phyloP scores from a whole-genome alignment of 2,113 vertebrate genomes.

The Tilapia sparmanii region DNA sequence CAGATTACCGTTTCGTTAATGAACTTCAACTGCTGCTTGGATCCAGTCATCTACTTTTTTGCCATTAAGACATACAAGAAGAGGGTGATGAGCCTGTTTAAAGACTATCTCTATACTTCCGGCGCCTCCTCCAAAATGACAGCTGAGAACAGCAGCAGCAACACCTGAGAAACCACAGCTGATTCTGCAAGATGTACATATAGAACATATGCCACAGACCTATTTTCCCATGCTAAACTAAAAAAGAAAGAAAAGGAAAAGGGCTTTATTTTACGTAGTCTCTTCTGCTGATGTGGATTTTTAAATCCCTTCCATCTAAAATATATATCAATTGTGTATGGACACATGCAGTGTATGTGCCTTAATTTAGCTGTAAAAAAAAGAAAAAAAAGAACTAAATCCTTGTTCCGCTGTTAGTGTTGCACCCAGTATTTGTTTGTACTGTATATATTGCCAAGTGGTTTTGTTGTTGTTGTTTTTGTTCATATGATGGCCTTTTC shows the following conservation, averaged over 20 bases:
- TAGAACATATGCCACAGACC: not conserved
- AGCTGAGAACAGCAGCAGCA: constrained; percentile 74
- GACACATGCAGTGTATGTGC: not conserved
- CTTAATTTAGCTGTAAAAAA: not conserved
- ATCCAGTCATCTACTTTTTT: constrained; percentile 85
- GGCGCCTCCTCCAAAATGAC: constrained; percentile 61
- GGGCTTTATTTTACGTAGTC: not conserved
- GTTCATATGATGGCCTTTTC: not conserved
- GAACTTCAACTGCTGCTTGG: constrained; percentile 83
- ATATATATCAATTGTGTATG: not conserved
- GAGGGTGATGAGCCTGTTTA: constrained; percentile 75
- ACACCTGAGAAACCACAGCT: constrained; percentile 63
- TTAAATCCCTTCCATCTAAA: not conserved
- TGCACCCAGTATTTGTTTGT: not conserved
- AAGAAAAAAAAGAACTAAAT: not conserved
- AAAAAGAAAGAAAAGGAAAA: not conserved
- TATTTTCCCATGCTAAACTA: not conserved
- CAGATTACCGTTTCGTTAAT: constrained; percentile 78
- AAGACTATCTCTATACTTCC: constrained; percentile 57
- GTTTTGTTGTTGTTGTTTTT: not conserved
- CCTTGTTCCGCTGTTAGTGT: not conserved
- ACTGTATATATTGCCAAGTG: not conserved
- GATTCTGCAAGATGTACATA: not conserved
- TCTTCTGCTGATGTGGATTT: not conserved
- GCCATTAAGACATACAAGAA: constrained; percentile 80